Conservation (phyloP, 2,113 vertebrate species). For the Etia nguti region DNA sequence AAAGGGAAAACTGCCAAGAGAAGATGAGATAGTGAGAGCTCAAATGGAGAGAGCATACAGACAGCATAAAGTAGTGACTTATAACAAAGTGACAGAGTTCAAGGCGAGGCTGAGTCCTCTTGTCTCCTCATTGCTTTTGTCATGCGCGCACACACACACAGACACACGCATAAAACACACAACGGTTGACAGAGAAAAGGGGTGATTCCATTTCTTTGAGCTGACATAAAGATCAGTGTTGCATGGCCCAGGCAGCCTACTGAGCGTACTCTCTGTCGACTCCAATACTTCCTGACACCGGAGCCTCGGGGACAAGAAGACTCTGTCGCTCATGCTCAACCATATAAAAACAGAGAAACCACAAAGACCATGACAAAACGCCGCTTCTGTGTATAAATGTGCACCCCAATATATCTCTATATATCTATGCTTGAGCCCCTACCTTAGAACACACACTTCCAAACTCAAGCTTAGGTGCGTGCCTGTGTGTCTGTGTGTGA, state of each 20-base stretch:
- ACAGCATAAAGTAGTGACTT: constrained; percentile 48
- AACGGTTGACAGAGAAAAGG: constrained; percentile 47
- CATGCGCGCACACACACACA: neutral
- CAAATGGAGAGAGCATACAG: constrained; percentile 13
- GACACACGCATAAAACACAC: neutral
- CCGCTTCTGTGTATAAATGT: neutral
- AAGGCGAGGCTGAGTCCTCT: constrained; percentile 41
- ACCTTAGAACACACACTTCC: neutral
- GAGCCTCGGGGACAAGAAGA: constrained; percentile 47
- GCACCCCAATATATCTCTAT: neutral
- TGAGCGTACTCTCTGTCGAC: constrained; percentile 48
- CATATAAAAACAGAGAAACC: neutral
- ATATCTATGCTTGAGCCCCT: neutral
- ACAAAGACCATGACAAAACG: neutral
- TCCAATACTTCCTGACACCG: constrained; percentile 46
- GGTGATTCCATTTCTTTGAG: constrained; percentile 48
- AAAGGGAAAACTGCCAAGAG: neutral
- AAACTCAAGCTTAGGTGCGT: neutral
- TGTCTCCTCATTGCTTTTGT: constrained; percentile 42
- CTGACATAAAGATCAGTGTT: constrained; percentile 67
- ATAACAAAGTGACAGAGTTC: constrained; percentile 60
- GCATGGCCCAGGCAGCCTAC: constrained; percentile 33
- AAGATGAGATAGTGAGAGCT: neutral
- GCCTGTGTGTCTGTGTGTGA: neutral
- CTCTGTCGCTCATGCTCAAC: neutral